Evolutionary conservation across 2,888 invertebrate species (phyloP).

Genomic region (Stegana nigrithorax): DNA sequence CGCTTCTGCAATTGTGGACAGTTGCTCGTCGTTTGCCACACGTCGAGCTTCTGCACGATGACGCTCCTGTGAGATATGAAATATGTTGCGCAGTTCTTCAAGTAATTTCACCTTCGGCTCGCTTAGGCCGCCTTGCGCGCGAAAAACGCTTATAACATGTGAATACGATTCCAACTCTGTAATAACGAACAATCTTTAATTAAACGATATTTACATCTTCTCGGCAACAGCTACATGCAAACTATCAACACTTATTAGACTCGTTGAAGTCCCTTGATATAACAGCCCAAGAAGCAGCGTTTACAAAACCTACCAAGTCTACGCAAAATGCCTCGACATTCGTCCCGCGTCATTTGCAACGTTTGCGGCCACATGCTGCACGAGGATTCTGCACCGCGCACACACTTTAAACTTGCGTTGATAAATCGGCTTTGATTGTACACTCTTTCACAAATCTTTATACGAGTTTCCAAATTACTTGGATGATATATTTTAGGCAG

Average conservation of each 20-base stretch:
- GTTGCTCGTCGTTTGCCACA: conserved; percentile 90
- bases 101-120: conserved; percentile 86
- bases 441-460: conserved; percentile 44
- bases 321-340: conserved; percentile 88
- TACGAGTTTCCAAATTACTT: no score
- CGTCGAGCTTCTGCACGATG: conserved; percentile 92
- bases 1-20: conserved; percentile 91
- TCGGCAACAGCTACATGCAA: no score
- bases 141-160: conserved; percentile 87
- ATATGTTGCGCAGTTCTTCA: conserved; percentile 82
- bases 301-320: conserved; percentile 77
- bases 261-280: conserved; percentile 19
- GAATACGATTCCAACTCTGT: conserved; percentile 93
- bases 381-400: conserved; percentile 40
- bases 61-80: conserved; percentile 89
- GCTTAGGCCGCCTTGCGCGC: conserved; percentile 91
- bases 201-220: no score
- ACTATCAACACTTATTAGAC: no score
- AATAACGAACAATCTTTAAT: no score
- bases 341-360: conserved; percentile 83
- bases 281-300: conserved; percentile 7
- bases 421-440: conserved; percentile 42
- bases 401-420: no score
- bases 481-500: no score
- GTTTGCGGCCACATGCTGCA: conserved; percentile 67